A percentile compares a stretch with the other conserved stretches of the same genome.
Conservation (phyloP, 2,113 vertebrate species). For the Mustela lutreola region DNA sequence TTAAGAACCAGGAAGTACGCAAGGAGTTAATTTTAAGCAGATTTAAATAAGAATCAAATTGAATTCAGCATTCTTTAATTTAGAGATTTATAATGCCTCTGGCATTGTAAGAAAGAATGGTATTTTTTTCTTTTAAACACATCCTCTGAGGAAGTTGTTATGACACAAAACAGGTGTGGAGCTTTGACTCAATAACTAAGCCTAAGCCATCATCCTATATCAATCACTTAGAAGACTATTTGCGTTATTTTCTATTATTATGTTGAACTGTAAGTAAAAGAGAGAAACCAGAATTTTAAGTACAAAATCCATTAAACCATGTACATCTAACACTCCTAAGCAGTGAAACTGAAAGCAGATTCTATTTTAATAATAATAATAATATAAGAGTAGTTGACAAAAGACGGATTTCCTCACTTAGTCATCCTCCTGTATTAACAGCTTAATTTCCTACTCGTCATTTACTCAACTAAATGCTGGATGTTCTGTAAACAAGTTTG, state of each 20-base stretch:
- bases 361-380: conserved; percentile 60
- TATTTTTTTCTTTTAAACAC: neutral
- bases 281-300: conserved; percentile 66
- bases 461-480: neutral
- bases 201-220: conserved; percentile 62
- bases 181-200: conserved; percentile 70
- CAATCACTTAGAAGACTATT: conserved; percentile 64
- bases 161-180: conserved; percentile 81
- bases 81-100: conserved; percentile 35
- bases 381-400: conserved; percentile 30
- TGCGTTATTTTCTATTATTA: conserved; percentile 49
- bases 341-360: conserved; percentile 47
- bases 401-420: conserved; percentile 60
- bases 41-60: neutral
- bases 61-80: conserved; percentile 52
- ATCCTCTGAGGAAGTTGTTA: conserved; percentile 70
- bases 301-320: conserved; percentile 35
- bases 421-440: conserved; percentile 31
- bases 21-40: conserved; percentile 36
- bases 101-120: conserved; percentile 35
- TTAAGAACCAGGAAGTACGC: neutral
- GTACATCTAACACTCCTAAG: conserved; percentile 15
- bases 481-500: conserved; percentile 47
- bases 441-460: conserved; percentile 58
- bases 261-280: conserved; percentile 70